A percentile compares a stretch with the other conserved stretches of the same genome.
phyloP scores from a whole-genome alignment of 1,140 invertebrate genomes.

The Dolichoris vasculosae region DNA sequence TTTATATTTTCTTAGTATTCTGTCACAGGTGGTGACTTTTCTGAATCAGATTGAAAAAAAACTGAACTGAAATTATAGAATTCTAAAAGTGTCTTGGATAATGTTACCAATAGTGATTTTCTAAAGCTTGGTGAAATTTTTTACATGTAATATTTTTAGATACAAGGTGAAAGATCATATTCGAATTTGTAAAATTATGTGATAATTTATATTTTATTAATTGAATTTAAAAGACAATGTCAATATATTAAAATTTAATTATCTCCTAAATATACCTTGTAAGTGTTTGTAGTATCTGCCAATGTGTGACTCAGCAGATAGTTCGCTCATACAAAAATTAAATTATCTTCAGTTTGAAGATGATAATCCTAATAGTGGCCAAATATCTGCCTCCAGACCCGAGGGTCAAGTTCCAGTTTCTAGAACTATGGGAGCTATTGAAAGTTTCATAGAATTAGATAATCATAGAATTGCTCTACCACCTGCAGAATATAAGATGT shows the following conservation, averaged over 20 bases:
- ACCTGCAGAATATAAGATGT: constrained; percentile 77
- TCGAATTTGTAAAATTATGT: constrained; percentile 2
- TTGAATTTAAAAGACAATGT: constrained; percentile 24
- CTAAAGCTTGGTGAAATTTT: neutral
- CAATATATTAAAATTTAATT: constrained; percentile 13
- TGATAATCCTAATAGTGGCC: constrained; percentile 58
- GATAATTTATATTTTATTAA: constrained; percentile 40
- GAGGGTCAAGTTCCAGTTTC: constrained; percentile 70
- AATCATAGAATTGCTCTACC: constrained; percentile 54
- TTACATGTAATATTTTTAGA: neutral
- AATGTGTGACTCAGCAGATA: constrained; percentile 73
- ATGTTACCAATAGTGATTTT: neutral
- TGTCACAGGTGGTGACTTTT: constrained; percentile 23
- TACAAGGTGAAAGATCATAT: neutral
- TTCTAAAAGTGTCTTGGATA: neutral
- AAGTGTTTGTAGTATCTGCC: constrained; percentile 53
- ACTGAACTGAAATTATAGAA: neutral
- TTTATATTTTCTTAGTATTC: neutral
- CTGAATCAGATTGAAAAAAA: neutral
- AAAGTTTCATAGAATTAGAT: constrained; percentile 74
- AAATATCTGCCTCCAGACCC: constrained; percentile 64
- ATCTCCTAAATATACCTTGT: constrained; percentile 7
- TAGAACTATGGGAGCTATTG: constrained; percentile 72
- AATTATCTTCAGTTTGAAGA: constrained; percentile 70
- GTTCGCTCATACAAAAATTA: constrained; percentile 71